Evolutionary conservation across 2,888 invertebrate genomes (phyloP).

Genomic region (Zaprionus obscuricornis): DNA sequence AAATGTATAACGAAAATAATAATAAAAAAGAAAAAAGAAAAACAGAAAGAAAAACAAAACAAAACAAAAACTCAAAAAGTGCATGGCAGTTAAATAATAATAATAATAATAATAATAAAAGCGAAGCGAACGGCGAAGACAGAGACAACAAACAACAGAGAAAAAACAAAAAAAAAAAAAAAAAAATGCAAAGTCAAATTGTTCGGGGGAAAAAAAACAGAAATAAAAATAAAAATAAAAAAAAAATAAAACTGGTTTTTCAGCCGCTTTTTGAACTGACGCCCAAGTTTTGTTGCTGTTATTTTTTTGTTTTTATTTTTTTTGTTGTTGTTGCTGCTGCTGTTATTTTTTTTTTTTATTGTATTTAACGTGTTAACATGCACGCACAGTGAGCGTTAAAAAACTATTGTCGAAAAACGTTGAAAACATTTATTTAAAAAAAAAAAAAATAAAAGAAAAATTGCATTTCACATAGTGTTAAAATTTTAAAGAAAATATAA

Average conservation of each 20-base stretch:
- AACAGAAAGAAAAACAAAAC: too few relatives aligned
- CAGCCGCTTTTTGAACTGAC: neutral
- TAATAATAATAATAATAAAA: too few relatives aligned
- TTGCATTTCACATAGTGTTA: too few relatives aligned
- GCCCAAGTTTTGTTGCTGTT: neutral
- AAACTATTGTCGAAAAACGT: constrained; percentile 7
- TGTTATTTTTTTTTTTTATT: constrained; percentile 13
- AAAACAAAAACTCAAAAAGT: too few relatives aligned
- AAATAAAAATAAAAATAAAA: constrained; percentile 4
- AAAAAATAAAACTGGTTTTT: constrained; percentile 45
- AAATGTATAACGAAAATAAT: too few relatives aligned
- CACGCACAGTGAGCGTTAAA: constrained; percentile 29
- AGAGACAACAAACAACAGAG: too few relatives aligned
- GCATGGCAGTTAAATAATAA: too few relatives aligned
- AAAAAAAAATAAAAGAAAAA: neutral
- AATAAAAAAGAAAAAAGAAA: too few relatives aligned
- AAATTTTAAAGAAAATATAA: too few relatives aligned
- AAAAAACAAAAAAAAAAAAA: too few relatives aligned
- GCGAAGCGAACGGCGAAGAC: too few relatives aligned
- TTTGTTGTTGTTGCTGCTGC: constrained; percentile 27
- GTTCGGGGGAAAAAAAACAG: constrained; percentile 2
- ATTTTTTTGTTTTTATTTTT: constrained; percentile 17
- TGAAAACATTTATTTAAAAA: neutral
- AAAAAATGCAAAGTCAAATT: constrained; percentile 4
- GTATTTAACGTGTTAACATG: constrained; percentile 41